phyloP scores from a whole-genome alignment of 2,113 vertebrate species.

The Nothobranchius kuhntae region DNA sequence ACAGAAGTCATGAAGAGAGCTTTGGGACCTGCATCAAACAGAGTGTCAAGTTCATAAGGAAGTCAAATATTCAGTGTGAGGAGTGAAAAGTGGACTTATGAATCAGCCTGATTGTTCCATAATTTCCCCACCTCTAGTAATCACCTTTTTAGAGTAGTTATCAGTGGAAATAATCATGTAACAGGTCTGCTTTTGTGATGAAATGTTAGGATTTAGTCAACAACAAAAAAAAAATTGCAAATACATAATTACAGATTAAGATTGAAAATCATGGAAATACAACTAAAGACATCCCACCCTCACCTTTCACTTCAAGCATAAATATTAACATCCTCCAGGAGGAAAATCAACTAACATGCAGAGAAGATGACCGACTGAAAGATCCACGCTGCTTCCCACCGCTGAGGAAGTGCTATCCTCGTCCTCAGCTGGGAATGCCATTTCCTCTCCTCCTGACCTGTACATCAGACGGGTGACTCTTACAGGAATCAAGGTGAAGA shows the following conservation, averaged over 20 bases:
- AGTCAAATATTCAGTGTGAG: conserved; percentile 61
- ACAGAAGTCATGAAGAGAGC: conserved; percentile 28
- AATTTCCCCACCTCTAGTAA: not conserved
- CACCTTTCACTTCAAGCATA: conserved; percentile 18
- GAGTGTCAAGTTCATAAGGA: conserved; percentile 67
- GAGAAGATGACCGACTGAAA: conserved; percentile 56
- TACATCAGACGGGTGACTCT: conserved; percentile 76
- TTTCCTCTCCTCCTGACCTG: conserved; percentile 83
- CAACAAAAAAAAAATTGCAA: conserved; percentile 21
- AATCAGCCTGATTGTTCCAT: conserved; percentile 36
- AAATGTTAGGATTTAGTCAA: conserved; percentile 6
- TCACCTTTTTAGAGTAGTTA: no score
- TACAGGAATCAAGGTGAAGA: conserved; percentile 82
- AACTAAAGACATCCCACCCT: not conserved
- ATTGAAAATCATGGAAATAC: not conserved
- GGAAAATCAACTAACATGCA: conserved; percentile 52
- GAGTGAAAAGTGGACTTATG: conserved; percentile 62
- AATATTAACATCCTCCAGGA: conserved; percentile 51
- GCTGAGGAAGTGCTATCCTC: conserved; percentile 42
- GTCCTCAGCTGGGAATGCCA: conserved; percentile 81
- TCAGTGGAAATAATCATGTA: no score
- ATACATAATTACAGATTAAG: not conserved
- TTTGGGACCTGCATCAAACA: conserved; percentile 31
- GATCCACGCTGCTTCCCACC: conserved; percentile 59
- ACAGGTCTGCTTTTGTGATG: no score